Percentiles rank a stretch among this genome's conserved stretches.
Evolutionary conservation across 1,140 invertebrate genomes (phyloP).

Genomic region (Whitmania pigra): DNA sequence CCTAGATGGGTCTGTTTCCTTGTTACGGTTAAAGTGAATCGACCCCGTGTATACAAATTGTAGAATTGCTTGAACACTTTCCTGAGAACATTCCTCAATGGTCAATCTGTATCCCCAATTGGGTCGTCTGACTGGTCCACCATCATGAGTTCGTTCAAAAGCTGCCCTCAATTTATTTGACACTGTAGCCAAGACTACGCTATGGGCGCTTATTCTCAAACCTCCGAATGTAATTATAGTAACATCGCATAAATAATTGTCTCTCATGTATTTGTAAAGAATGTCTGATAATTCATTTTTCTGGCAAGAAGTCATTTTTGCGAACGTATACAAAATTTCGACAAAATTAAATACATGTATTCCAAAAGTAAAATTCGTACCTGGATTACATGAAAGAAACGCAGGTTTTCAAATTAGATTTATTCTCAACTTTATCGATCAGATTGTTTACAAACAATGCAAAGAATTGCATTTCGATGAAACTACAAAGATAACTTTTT

Average conservation of each 20-base stretch:
- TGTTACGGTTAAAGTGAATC: neutral
- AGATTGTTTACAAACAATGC: too few species aligned
- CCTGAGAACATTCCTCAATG: neutral
- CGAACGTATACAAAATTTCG: too few species aligned
- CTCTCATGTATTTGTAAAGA: neutral
- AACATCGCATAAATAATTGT: constrained; percentile 17
- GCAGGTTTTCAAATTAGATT: too few species aligned
- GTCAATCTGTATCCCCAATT: neutral
- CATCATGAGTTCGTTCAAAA: constrained; percentile 5
- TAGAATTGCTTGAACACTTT: neutral
- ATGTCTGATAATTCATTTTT: neutral
- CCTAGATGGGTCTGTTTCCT: neutral
- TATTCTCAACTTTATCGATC: too few species aligned
- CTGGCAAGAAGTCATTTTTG: too few species aligned
- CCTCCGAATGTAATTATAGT: neutral
- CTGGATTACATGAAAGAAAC: too few species aligned
- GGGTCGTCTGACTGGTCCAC: neutral
- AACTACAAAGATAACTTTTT: too few species aligned
- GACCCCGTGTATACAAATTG: constrained; percentile 17
- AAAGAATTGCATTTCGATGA: too few species aligned
- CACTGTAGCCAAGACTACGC: constrained; percentile 8
- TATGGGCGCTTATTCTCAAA: neutral
- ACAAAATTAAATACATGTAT: too few species aligned
- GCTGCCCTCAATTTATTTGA: constrained; percentile 5
- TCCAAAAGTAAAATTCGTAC: too few species aligned